Evolutionary conservation across 2,888 invertebrate species (phyloP).

Genomic region (Parelbella ahira): DNA sequence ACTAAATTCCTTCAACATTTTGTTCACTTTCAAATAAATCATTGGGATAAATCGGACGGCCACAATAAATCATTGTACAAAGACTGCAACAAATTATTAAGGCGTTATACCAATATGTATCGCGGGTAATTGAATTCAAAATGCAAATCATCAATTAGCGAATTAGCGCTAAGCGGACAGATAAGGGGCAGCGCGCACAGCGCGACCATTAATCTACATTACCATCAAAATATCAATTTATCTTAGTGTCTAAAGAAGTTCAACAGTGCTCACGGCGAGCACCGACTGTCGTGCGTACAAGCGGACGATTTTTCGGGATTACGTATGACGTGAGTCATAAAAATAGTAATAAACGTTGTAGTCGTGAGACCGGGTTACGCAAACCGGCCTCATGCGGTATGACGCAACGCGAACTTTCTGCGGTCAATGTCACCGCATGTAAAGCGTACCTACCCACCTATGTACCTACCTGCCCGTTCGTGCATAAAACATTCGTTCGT

Average conservation of each 20-base stretch:
- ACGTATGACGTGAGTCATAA: slow-evolving; percentile 45
- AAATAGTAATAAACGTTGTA: slow-evolving; percentile 43
- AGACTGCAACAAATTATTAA: too few relatives aligned
- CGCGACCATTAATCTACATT: slow-evolving; percentile 17
- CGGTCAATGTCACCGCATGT: slow-evolving; percentile 60
- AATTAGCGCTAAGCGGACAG: slow-evolving; percentile 16
- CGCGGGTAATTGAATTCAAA: slow-evolving; percentile 3
- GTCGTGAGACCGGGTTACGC: slow-evolving; percentile 43
- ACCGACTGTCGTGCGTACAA: too few relatives aligned
- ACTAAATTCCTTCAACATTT: too few relatives aligned
- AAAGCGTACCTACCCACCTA: slow-evolving; percentile 5
- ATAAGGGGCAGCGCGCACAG: slow-evolving; percentile 7
- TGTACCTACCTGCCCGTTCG: slow-evolving; percentile 3
- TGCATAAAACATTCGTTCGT: slow-evolving; percentile 17
- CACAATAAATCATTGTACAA: too few relatives aligned
- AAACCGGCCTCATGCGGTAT: slow-evolving; percentile 34
- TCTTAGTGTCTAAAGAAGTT: not conserved
- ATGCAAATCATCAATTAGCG: slow-evolving; percentile 21
- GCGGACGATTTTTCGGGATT: slow-evolving; percentile 50
- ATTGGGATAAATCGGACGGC: too few relatives aligned
- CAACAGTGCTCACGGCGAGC: not conserved
- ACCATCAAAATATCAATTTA: slow-evolving; percentile 11
- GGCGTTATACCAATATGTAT: too few relatives aligned
- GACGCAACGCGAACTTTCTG: slow-evolving; percentile 59
- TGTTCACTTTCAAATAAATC: too few relatives aligned